Percentiles rank a stretch among this genome's conserved stretches.
Evolutionary conservation across 2,797 vertebrate species (phyloP).

Genomic region (Aratinga solstitialis): DNA sequence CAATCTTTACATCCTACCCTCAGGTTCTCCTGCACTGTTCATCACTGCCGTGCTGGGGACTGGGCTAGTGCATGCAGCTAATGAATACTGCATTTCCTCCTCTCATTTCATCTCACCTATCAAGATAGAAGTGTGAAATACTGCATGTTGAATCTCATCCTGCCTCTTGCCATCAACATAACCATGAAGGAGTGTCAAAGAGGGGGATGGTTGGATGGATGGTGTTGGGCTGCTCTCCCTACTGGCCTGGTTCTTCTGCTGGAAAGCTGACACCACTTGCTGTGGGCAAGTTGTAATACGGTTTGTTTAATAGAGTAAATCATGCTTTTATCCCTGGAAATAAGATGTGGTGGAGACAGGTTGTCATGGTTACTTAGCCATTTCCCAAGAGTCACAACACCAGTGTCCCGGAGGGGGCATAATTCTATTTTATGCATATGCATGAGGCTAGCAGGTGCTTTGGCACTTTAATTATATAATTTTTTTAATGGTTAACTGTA

Average conservation of each 20-base stretch:
- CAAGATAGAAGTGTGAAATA: not conserved
- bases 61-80: constrained; percentile 20
- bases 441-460: constrained; percentile 75
- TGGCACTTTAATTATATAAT: constrained; percentile 74
- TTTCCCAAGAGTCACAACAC: constrained; percentile 79
- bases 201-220: constrained; percentile 33
- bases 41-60: not conserved
- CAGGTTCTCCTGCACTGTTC: not conserved
- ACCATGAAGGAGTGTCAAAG: not conserved
- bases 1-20: not conserved
- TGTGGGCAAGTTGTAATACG: constrained; percentile 67
- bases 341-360: constrained; percentile 65
- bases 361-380: constrained; percentile 82
- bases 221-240: constrained; percentile 39
- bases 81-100: not conserved
- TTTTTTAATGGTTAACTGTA: constrained; percentile 66
- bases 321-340: constrained; percentile 65
- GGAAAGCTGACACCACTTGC: constrained; percentile 65
- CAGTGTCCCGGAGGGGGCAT: constrained; percentile 76
- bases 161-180: not conserved
- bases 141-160: not conserved
- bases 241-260: constrained; percentile 53
- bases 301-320: constrained; percentile 70
- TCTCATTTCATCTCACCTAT: not conserved
- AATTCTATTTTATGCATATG: constrained; percentile 78